Evolutionary conservation across 2,888 invertebrate species (phyloP).

Genomic region (Myopa testacea): DNA sequence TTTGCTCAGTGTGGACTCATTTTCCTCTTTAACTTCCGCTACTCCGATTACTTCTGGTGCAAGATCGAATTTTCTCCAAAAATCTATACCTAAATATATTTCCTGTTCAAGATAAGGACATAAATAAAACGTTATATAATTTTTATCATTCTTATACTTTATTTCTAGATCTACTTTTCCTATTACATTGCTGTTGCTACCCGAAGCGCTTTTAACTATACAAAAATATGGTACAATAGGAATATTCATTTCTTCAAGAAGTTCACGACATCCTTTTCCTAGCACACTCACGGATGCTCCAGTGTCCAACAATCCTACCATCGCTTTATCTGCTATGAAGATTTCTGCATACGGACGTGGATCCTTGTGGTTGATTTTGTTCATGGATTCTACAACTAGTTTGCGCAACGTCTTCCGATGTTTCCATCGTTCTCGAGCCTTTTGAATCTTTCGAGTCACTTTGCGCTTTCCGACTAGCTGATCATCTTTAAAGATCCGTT

Average conservation of each 20-base stretch:
- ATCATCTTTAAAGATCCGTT: not conserved
- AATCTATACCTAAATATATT: slow-evolving; percentile 9
- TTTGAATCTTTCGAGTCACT: not conserved
- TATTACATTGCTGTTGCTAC: not conserved
- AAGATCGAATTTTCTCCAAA: slow-evolving; percentile 1
- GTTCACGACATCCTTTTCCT: not conserved
- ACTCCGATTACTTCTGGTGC: not conserved
- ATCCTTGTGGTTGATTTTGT: not conserved
- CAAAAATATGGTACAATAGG: slow-evolving; percentile 1
- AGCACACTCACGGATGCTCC: slow-evolving; percentile 36
- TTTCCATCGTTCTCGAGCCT: no score
- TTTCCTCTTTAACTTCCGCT: not conserved
- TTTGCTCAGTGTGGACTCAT: not conserved
- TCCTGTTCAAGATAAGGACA: not conserved
- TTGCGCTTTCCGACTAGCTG: not conserved
- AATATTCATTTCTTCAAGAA: not conserved
- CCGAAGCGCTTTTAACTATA: not conserved
- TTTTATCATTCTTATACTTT: not conserved
- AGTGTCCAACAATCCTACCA: slow-evolving; percentile 36
- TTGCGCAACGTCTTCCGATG: not conserved
- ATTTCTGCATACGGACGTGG: not conserved
- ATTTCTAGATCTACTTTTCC: not conserved
- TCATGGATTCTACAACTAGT: not conserved
- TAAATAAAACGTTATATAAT: not conserved
- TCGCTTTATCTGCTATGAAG: not conserved